These are phyloP conservation scores for Aplysina aerophoba DNA, from an alignment of 37 sponge, comb jelly and placozoan genomes.

Conservation along the genomic window DNA sequence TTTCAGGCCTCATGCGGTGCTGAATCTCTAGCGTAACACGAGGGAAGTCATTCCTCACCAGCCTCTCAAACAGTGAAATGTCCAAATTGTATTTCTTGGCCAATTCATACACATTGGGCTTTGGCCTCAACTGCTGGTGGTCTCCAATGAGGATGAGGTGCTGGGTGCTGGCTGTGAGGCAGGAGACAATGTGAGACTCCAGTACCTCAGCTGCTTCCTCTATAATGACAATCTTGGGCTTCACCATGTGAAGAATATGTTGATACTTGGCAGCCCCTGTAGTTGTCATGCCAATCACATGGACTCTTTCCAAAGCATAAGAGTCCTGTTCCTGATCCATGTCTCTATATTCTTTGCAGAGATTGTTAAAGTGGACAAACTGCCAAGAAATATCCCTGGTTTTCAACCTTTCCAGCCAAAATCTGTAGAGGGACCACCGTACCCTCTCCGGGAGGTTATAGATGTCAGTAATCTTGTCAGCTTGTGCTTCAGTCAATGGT, in stretches of 20 bases:
- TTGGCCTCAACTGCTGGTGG: constrained; percentile 93
- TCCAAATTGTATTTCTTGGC: constrained; percentile 80
- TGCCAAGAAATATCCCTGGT: background rate
- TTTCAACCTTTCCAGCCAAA: constrained; percentile 58
- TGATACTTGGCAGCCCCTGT: constrained; percentile 94
- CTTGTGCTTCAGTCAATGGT: constrained; percentile 53
- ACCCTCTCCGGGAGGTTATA: constrained; percentile 9
- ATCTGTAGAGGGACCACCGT: constrained; percentile 65
- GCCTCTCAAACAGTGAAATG: constrained; percentile 88
- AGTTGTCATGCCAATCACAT: constrained; percentile 91
- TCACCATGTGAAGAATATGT: constrained; percentile 63
- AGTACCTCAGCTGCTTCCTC: constrained; percentile 97
- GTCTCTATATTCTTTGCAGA: constrained; percentile 42
- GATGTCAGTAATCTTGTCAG: constrained; percentile 36
- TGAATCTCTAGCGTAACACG: constrained; percentile 80
- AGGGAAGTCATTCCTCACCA: constrained; percentile 70
- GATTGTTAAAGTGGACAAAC: constrained; percentile 13
- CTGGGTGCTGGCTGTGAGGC: constrained; percentile 75
- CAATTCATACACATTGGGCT: constrained; percentile 76
- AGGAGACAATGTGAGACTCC: constrained; percentile 88
- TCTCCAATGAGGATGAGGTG: constrained; percentile 97
- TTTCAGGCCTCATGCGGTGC: constrained; percentile 94
- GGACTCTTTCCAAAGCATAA: constrained; percentile 43
- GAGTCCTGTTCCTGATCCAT: constrained; percentile 35
- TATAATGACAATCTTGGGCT: constrained; percentile 87